Evolutionary conservation across 1,140 invertebrate genomes (phyloP).

Genomic region (Holcopasites calliopsidis): DNA sequence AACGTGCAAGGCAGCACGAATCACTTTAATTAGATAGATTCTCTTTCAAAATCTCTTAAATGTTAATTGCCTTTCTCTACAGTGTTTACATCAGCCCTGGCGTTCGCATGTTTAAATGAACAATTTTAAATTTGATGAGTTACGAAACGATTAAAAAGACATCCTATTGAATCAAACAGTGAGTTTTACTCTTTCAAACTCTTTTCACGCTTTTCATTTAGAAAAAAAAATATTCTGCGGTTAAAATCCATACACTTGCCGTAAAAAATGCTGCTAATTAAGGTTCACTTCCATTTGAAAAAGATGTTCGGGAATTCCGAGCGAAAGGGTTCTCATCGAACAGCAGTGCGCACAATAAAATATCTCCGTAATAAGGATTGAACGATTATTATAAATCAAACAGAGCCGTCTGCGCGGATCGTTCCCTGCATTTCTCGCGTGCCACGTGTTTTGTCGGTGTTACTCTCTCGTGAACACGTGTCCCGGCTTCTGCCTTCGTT

Average conservation of each 20-base stretch:
- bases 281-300: constrained; percentile 10
- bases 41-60: not conserved
- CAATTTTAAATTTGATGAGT: too few relatives aligned
- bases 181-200: too few relatives aligned
- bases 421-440: constrained; percentile 70
- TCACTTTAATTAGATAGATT: constrained; percentile 17
- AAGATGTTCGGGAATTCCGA: constrained; percentile 19
- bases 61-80: too few relatives aligned
- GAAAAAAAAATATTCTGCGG: too few relatives aligned
- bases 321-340: constrained; percentile 12
- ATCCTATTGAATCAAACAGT: too few relatives aligned
- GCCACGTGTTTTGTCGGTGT: constrained; percentile 72
- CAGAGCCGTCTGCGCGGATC: constrained; percentile 41
- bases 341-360: constrained; percentile 47
- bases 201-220: too few relatives aligned
- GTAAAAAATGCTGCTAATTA: too few relatives aligned
- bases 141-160: too few relatives aligned
- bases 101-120: too few relatives aligned
- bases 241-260: too few relatives aligned
- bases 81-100: too few relatives aligned
- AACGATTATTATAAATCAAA: constrained; percentile 77
- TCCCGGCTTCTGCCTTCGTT: constrained; percentile 32
- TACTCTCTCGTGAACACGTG: constrained; percentile 70
- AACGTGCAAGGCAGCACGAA: not conserved
- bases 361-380: constrained; percentile 71